phyloP scores from a whole-genome alignment of 2,797 vertebrate species.

The Mormyrops boulengeri region DNA sequence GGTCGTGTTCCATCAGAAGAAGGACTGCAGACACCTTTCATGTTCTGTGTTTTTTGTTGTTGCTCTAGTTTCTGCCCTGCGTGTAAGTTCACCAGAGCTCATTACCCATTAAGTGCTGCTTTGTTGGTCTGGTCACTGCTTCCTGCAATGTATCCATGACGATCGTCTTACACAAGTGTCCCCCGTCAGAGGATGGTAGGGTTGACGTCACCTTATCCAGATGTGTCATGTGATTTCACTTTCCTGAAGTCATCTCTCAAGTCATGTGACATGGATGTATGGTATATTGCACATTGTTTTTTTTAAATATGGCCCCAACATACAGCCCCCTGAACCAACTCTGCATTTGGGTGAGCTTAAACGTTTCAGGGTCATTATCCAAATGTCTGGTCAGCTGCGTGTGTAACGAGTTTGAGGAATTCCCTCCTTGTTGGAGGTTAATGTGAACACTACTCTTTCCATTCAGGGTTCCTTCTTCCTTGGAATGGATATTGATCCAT shows the following conservation, averaged over 20 bases:
- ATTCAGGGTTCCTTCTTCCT: conserved; percentile 66
- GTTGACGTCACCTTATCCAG: not conserved
- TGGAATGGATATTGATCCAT: conserved; percentile 73
- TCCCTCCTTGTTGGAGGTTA: not conserved
- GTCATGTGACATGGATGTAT: not conserved
- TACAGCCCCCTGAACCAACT: not conserved
- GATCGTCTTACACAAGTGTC: not conserved
- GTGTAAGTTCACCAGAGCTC: not conserved
- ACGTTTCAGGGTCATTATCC: not conserved
- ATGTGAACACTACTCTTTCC: conserved; percentile 6
- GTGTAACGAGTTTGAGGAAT: not conserved
- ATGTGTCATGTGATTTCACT: not conserved
- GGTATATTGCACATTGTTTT: not conserved
- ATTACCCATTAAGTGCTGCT: not conserved
- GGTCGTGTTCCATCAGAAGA: not conserved
- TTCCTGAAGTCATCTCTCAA: not conserved
- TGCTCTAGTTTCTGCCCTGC: not conserved
- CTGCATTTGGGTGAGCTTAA: not conserved
- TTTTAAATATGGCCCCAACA: not conserved
- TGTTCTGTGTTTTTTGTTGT: not conserved
- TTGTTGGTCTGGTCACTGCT: not conserved
- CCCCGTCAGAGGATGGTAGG: not conserved
- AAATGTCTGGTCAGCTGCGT: not conserved
- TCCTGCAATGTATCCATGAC: not conserved
- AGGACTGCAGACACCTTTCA: not conserved